These are phyloP conservation scores for Struthio camelus DNA, from an alignment of 2,113 vertebrate genomes.

Conservation along the genomic window DNA sequence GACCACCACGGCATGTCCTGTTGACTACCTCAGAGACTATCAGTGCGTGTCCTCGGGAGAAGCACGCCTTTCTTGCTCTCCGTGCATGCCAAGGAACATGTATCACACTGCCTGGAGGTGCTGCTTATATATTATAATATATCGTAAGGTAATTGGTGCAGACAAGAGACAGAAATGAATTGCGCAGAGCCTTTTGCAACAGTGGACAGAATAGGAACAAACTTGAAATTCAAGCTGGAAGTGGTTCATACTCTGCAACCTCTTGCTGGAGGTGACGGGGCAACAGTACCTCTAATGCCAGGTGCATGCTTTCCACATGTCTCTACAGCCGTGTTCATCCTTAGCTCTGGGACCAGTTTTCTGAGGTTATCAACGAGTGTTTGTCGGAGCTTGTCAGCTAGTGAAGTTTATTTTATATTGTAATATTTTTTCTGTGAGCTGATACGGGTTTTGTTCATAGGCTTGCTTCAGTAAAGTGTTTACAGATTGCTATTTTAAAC, in stretches of 20 bases:
- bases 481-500: neutral
- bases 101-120: accelerated
- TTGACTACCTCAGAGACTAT: neutral
- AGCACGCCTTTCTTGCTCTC: neutral
- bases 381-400: neutral
- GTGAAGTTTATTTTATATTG: neutral
- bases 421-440: neutral
- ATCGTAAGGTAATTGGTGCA: accelerated
- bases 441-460: neutral
- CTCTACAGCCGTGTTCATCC: accelerated
- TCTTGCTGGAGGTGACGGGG: neutral
- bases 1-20: accelerated
- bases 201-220: neutral
- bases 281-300: neutral
- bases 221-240: accelerated
- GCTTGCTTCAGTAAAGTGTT: neutral
- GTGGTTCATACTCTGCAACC: accelerated
- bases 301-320: accelerated
- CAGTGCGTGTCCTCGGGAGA: neutral
- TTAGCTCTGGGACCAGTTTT: neutral
- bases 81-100: accelerated
- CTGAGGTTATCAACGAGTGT: neutral
- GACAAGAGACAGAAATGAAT: neutral
- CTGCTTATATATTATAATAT: neutral
- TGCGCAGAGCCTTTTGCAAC: neutral